Base-by-base conservation (phyloP, 1,140 invertebrate genomes). In the Meloidogyne floridensis region DNA sequence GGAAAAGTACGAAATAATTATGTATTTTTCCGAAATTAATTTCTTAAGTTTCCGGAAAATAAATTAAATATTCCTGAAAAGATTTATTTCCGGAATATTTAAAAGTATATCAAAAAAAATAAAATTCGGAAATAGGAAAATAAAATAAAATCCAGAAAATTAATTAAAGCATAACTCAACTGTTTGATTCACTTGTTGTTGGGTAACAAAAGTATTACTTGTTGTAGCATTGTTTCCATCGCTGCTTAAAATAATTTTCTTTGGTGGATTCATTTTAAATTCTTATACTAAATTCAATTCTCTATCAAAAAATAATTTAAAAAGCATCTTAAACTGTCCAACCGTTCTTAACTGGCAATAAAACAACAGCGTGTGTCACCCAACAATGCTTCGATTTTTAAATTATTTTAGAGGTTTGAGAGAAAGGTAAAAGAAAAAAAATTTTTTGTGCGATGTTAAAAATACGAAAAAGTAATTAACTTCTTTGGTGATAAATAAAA, bases 401-500 rank as follows among this genome's bases (percentile, higher is more conserved):
- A 65, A 65, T 18, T 65, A 65, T 65, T 47, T 47, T n/a, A 65
- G n/a, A 65, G 2, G n/a, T 65, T 65, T 65, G n/a, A 65, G 15
- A 59, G 11, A 65, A 15, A 65, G n/a, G n/a, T n/a, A 65, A 65
- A 65, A 3, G 15, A 2, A 15, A 15, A 59, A 65, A 32, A 32
- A 1, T 32, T 65, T 13, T 6, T 65, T 65, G 15, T 65, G 59
- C 59, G 59, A 18, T 13, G 59, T 65, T 65, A 65, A 65, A n/a
- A n/a, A 65, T 9, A 59, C 15, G 1, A 59, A 15, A 15, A 59
- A 59, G 13, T 59, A 59, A 59, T 59, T 32, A 32, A 32, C 56
- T 59, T n/a, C 59, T 65, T 65, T 65, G n/a, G 59, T 65, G 59
- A 65, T 65, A 65, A 65, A 65, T 18, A 65, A 65, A 65, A 6